Evolutionary conservation across 2,888 invertebrate genomes (phyloP), one percentile per base, ranked within the genome.

Genomic region (Hypomecis punctinalis): DNA sequence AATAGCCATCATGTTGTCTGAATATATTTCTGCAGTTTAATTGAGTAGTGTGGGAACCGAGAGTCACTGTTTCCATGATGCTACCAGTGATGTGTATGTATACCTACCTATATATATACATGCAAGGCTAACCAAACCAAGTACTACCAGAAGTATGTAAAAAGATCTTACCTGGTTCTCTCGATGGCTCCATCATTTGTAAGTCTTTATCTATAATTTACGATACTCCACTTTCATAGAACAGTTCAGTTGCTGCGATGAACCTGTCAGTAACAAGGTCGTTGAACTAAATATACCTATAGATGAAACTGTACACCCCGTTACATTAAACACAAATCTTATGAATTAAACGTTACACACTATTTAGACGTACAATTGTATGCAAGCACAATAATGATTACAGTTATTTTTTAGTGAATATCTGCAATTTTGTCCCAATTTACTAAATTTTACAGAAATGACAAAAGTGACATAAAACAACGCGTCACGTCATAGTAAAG

Each of bases 181-280:
- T 91, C 79, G 93, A 89, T 85, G 92, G 90, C 85, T 93, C 93
- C 93, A 93, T 93, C 84, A 80, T 89, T 77, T 73, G 76, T 76
- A 78, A 76, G 76, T 83, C 80, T 79, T 79, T 84, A 82, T 72
- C 82, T 85, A 83, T 83, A 79, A 78, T 80, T 77, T 85, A 83
- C 78, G 72, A 71, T 80, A 77, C 70, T 88, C 83, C 88, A 91
- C 91, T 92, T 90, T 91, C 89, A 86, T 92, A 88, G 84, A 89
- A 84, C 81, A 88, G 81, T 88, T 87, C 84, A 86, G 88, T 87
- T 82, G 88, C 88, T 83, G 81, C 87, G 90, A 91, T 91, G 92
- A 90, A 91, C 93, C 93, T 93, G 93, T 92, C 93, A 93, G 91
- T 85, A 93, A 90, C 92, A 93, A 93, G 93, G 93, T 93, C 93